Base-by-base conservation (phyloP, 92 coral and sea anemone genomes). In the Phenganax stokvisi region DNA sequence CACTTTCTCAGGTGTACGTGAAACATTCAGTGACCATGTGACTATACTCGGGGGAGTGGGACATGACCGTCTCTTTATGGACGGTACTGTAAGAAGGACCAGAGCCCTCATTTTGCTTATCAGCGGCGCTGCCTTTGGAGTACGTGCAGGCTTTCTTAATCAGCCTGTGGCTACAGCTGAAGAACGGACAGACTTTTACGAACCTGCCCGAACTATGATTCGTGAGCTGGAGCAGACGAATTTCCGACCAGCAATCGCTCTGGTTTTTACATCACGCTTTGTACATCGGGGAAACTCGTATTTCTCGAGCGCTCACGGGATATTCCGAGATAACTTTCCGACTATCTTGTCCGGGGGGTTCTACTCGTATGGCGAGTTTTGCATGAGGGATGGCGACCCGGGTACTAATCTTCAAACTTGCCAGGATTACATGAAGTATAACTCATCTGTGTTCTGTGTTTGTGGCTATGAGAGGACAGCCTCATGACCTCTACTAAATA, bases 271-370 rank as follows among this genome's bases (percentile, higher is more conserved):
- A 2, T 94, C 98, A 29, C 87, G 98, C 29, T 94, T 94, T 77
- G 89, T 94, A 30, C 92, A 91, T 84, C 89, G 96, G 30, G 98
- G 98, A 7, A 93, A 94, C 81, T 96, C 97, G 15, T 94, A 90
- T 71, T 94, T 90, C 77, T 83, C 91, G 75, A 92, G 91, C 63
- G 90, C 98, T 29, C 91, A 89, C 58, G 90, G 97, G 15, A 92
- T 97, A 58, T 92, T 94, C 47, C 90, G 87, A 73, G 84, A 88
- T 20, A 86, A 90, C 15, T 87, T 90, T 63, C 85, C 92, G 31
- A 89, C 92, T 2, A 82, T 92, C 66, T 72, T 94, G 8, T 61
- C 74, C 61, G 83, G 83, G 58, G 98, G 98, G 10, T 84, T 94
- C 53, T 90, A 94, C 69, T 94, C 98, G 11, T 92, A 90, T 27